Evolutionary conservation across 2,797 vertebrate genomes (phyloP).

Genomic region (Karalla daura): DNA sequence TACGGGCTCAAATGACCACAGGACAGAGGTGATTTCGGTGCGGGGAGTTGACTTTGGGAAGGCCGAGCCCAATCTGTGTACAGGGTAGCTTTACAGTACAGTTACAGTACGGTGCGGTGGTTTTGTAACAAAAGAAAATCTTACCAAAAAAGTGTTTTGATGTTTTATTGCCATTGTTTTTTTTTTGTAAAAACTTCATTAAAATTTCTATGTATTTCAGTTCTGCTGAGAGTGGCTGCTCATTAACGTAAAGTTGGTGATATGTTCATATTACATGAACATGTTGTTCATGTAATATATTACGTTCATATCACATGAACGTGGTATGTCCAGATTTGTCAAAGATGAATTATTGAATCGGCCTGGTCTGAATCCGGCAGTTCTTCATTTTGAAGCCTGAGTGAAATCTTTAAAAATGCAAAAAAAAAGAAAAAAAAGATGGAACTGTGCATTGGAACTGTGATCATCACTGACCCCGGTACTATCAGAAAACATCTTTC

Average conservation of each 20-base stretch:
- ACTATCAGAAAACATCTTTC: too few relatives aligned
- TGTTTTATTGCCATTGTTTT: conserved; percentile 93
- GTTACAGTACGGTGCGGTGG: conserved; percentile 76
- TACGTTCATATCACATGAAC: too few relatives aligned
- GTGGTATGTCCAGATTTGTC: conserved; percentile 3
- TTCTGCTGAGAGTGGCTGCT: conserved; percentile 32
- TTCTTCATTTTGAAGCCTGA: too few relatives aligned
- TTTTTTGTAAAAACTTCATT: conserved; percentile 93
- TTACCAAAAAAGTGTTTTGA: conserved; percentile 87
- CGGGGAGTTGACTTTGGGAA: conserved; percentile 40
- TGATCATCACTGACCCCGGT: too few relatives aligned
- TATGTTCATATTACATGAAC: neutral
- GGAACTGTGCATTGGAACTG: too few relatives aligned
- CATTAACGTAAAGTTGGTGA: conserved; percentile 2
- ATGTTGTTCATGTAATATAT: too few relatives aligned
- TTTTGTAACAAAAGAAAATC: conserved; percentile 87
- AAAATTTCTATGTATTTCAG: conserved; percentile 97
- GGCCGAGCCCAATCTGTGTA: conserved; percentile 72
- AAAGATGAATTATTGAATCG: too few relatives aligned
- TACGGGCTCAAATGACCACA: neutral
- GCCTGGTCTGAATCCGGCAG: too few relatives aligned
- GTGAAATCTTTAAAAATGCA: too few relatives aligned
- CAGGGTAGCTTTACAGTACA: conserved; percentile 79
- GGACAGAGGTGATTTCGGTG: conserved; percentile 35
- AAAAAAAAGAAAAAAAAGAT: too few relatives aligned